A percentile compares a stretch with the other conserved stretches of the same genome.
These are phyloP conservation scores for Calidris pygmaea DNA, from an alignment of 2,113 vertebrate genomes.

Conservation along the genomic window DNA sequence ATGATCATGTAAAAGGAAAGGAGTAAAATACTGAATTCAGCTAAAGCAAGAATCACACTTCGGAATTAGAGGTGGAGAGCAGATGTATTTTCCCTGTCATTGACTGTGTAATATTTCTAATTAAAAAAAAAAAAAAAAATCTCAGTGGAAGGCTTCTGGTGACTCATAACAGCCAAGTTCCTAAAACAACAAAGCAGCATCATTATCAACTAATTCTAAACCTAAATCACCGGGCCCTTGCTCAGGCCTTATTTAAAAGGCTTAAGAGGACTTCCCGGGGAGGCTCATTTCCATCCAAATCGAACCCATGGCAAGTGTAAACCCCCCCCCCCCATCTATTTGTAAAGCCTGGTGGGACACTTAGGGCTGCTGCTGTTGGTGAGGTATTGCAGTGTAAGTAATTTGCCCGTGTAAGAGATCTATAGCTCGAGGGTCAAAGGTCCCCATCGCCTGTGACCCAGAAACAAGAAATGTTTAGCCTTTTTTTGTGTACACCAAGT, in stretches of 20 bases:
- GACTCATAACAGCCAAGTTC: background rate
- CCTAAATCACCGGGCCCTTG: background rate
- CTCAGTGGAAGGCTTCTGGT: background rate
- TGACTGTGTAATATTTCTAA: background rate
- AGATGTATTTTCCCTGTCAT: background rate
- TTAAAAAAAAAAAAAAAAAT: background rate
- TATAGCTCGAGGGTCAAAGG: conserved; percentile 65
- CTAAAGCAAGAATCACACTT: background rate
- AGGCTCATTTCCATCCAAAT: conserved; percentile 61
- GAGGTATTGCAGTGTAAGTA: conserved; percentile 70
- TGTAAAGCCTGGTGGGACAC: conserved; percentile 59
- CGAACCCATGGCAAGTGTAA: background rate
- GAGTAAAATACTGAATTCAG: background rate
- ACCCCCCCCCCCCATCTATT: conserved; percentile 20
- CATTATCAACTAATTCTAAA: background rate
- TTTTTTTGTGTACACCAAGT: conserved; percentile 40
- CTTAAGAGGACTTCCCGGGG: conserved; percentile 44
- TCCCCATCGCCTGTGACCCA: conserved; percentile 56
- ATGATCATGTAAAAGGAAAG: background rate
- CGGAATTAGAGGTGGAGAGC: background rate
- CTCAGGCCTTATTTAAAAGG: conserved; percentile 34
- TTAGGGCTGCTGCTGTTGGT: conserved; percentile 64
- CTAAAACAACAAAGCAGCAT: background rate
- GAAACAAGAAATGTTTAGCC: conserved; percentile 60
- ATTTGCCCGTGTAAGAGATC: conserved; percentile 75